phyloP scores from a whole-genome alignment of 2,888 invertebrate species.

The Oscheius sp. region DNA sequence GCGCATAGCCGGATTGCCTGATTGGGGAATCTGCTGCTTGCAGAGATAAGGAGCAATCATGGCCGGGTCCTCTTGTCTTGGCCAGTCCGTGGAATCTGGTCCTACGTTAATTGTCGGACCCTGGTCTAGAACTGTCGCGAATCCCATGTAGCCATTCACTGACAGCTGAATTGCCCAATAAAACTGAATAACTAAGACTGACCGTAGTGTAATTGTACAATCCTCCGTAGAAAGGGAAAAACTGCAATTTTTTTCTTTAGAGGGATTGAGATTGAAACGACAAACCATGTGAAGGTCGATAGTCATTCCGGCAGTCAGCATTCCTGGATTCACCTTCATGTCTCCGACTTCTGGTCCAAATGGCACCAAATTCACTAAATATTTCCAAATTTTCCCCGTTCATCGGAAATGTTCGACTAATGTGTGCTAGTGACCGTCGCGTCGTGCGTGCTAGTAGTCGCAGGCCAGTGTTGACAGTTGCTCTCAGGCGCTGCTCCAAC shows the following conservation, averaged over 20 bases:
- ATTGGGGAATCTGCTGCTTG: slow-evolving; percentile 71
- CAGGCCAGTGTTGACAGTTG: slow-evolving; percentile 35
- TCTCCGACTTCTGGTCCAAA: slow-evolving; percentile 71
- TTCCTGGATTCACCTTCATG: slow-evolving; percentile 68
- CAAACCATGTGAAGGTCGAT: slow-evolving; percentile 67
- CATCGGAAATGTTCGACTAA: slow-evolving; percentile 28
- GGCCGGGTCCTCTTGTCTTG: slow-evolving; percentile 71
- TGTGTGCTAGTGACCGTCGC: slow-evolving; percentile 15
- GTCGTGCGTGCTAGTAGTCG: slow-evolving; percentile 31
- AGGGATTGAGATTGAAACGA: too few relatives aligned
- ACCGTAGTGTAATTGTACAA: slow-evolving; percentile 72
- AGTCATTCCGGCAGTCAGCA: slow-evolving; percentile 71
- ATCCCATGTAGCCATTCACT: slow-evolving; percentile 72
- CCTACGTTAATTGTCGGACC: slow-evolving; percentile 73
- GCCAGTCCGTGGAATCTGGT: slow-evolving; percentile 71
- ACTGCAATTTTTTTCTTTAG: too few relatives aligned
- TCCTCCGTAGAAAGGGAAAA: slow-evolving; percentile 72
- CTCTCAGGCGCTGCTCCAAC: slow-evolving; percentile 34
- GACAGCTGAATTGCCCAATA: slow-evolving; percentile 50
- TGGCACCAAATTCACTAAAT: slow-evolving; percentile 66
- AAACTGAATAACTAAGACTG: neutral
- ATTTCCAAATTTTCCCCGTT: slow-evolving; percentile 5
- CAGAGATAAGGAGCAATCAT: slow-evolving; percentile 73
- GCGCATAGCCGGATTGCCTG: slow-evolving; percentile 64
- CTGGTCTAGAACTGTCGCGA: slow-evolving; percentile 72